Percentiles rank a stretch among this genome's conserved stretches.
These are phyloP conservation scores for Mungos mungo DNA, from an alignment of 2,113 vertebrate species.

Conservation along the genomic window DNA sequence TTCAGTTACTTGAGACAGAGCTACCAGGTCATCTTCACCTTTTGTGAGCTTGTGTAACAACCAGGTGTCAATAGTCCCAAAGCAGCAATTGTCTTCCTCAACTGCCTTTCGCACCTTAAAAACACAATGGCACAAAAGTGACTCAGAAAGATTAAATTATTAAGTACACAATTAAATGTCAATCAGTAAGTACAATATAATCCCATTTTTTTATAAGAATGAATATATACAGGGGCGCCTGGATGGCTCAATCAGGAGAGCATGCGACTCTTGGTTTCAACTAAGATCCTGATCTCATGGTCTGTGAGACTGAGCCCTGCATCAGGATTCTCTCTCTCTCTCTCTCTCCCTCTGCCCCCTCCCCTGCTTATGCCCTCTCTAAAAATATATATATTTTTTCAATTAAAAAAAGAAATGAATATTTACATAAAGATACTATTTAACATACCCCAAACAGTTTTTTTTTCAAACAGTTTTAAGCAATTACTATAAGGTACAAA, in stretches of 20 bases:
- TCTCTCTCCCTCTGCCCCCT: too few species aligned
- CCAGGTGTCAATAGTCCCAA: constrained; percentile 97
- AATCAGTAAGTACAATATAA: background rate
- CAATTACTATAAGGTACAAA: background rate
- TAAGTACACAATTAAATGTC: background rate
- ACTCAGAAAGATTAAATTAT: background rate
- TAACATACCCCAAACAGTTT: background rate
- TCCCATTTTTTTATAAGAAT: background rate
- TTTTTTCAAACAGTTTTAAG: background rate
- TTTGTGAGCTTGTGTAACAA: constrained; percentile 94
- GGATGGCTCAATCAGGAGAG: too few species aligned
- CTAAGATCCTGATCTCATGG: too few species aligned
- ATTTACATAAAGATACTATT: background rate
- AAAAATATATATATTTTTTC: too few species aligned
- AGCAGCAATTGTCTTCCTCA: constrained; percentile 91
- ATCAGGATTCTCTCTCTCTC: too few species aligned
- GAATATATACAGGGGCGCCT: background rate
- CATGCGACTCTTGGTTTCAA: too few species aligned
- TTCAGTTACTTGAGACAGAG: background rate
- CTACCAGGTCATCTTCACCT: constrained; percentile 82
- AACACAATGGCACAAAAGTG: background rate
- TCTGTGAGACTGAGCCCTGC: too few species aligned
- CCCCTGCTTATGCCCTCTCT: too few species aligned
- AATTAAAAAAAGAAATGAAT: background rate
- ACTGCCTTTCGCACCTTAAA: constrained; percentile 89